phyloP scores from a whole-genome alignment of 2,888 invertebrate species.

The Azorinus chamasolen region DNA sequence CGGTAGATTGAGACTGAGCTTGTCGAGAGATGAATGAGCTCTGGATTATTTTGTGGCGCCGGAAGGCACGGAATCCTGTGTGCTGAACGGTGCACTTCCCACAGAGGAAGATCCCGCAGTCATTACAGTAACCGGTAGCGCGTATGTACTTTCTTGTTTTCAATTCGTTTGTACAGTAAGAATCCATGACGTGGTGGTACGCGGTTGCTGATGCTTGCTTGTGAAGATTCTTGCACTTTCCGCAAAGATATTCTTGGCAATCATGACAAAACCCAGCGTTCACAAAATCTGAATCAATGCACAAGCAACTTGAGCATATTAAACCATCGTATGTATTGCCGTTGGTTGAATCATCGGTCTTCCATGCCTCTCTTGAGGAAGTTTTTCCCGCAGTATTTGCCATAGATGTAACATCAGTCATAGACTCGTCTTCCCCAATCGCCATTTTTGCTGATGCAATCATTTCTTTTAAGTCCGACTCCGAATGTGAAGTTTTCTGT shows the following conservation, averaged over 20 bases:
- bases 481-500: conserved; percentile 20
- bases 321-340: conserved; percentile 12
- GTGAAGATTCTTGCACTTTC: conserved; percentile 35
- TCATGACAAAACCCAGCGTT: conserved; percentile 39
- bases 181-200: conserved; percentile 35
- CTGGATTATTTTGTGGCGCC: conserved; percentile 48
- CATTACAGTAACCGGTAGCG: conserved; percentile 45
- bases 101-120: conserved; percentile 48
- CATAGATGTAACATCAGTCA: background rate
- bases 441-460: conserved; percentile 47
- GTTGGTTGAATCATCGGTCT: background rate
- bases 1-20: background rate
- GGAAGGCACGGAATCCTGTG: conserved; percentile 30
- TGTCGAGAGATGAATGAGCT: conserved; percentile 40
- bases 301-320: conserved; percentile 44
- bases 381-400: conserved; percentile 4
- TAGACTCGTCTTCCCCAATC: background rate
- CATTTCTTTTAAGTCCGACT: conserved; percentile 42
- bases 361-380: background rate
- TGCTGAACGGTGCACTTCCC: conserved; percentile 39
- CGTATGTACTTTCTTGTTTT: conserved; percentile 31
- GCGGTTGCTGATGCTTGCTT: conserved; percentile 11
- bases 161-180: conserved; percentile 47
- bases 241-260: conserved; percentile 48
- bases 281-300: conserved; percentile 35